Conservation (phyloP, 2,888 invertebrate genomes). For the Pseudococcus jackbeardsleyi region DNA sequence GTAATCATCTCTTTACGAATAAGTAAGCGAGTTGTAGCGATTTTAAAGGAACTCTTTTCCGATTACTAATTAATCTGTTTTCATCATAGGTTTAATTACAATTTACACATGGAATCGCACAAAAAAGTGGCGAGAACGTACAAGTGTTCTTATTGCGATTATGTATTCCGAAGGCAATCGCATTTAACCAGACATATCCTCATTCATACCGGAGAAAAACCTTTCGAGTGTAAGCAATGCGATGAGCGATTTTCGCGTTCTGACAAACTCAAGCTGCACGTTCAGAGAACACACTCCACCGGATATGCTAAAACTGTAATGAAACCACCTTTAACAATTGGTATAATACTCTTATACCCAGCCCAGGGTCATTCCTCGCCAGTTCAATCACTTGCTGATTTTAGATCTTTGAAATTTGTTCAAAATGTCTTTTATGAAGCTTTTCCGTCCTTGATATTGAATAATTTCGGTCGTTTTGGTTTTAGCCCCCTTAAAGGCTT, state of each 20-base stretch:
- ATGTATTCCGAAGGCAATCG: slow-evolving; percentile 58
- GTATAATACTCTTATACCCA: background rate
- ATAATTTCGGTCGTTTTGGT: no score
- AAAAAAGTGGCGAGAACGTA: slow-evolving; percentile 41
- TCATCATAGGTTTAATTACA: slow-evolving; percentile 51
- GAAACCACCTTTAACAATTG: background rate
- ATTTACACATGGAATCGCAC: slow-evolving; percentile 60
- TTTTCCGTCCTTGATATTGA: no score
- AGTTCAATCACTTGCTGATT: no score
- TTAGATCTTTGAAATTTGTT: no score
- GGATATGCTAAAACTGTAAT: background rate
- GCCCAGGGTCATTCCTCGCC: no score
- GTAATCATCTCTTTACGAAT: slow-evolving; percentile 54
- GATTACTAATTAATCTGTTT: background rate
- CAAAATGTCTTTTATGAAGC: no score
- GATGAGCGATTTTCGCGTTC: slow-evolving; percentile 57
- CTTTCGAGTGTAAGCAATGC: slow-evolving; percentile 53
- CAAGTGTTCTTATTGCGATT: slow-evolving; percentile 53
- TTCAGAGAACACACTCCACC: background rate
- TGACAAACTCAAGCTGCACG: slow-evolving; percentile 57
- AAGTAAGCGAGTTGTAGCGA: slow-evolving; percentile 17
- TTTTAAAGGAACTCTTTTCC: background rate
- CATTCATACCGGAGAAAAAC: slow-evolving; percentile 62
- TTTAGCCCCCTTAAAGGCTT: no score
- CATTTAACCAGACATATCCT: slow-evolving; percentile 62